Percentiles rank a stretch among this genome's conserved stretches.
Conservation (phyloP, 2,797 vertebrate species). For the Clarias fuscus region DNA sequence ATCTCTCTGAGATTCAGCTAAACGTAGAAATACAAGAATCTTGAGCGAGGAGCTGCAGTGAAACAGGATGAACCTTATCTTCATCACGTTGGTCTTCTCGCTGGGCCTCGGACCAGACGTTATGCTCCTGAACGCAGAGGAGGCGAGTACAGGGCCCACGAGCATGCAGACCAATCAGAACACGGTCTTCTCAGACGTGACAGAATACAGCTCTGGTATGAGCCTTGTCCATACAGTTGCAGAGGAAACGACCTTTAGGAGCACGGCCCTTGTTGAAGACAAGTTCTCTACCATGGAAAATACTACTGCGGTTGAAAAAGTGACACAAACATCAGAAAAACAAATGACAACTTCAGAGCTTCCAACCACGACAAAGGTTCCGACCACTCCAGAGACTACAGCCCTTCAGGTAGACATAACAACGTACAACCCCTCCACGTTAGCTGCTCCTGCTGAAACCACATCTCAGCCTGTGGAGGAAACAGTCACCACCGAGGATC, state of each 20-base stretch:
- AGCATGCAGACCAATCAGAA: rapidly evolving
- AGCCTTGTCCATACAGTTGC: rapidly evolving
- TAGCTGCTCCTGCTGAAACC: not conserved
- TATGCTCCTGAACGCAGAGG: slow-evolving; percentile 30
- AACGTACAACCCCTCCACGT: not conserved
- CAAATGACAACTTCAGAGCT: not conserved
- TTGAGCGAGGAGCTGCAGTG: not conserved
- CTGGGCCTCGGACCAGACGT: slow-evolving; percentile 34
- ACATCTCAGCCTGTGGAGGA: not conserved
- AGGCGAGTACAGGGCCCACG: not conserved
- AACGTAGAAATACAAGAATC: not conserved
- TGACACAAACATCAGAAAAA: not conserved
- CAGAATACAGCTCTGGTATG: too few species aligned
- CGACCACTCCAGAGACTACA: not conserved
- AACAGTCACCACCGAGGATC: not conserved
- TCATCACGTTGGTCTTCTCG: slow-evolving; percentile 38
- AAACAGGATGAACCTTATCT: slow-evolving; percentile 23
- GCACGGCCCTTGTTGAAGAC: too few species aligned
- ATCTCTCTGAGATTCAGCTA: not conserved
- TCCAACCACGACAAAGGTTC: not conserved
- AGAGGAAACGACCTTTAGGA: not conserved
- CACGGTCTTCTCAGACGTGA: too few species aligned
- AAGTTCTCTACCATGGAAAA: rapidly evolving
- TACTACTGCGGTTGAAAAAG: not conserved
- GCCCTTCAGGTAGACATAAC: too few species aligned